Base-by-base conservation (phyloP, 2,888 invertebrate species). In the Tribolium freemani region DNA sequence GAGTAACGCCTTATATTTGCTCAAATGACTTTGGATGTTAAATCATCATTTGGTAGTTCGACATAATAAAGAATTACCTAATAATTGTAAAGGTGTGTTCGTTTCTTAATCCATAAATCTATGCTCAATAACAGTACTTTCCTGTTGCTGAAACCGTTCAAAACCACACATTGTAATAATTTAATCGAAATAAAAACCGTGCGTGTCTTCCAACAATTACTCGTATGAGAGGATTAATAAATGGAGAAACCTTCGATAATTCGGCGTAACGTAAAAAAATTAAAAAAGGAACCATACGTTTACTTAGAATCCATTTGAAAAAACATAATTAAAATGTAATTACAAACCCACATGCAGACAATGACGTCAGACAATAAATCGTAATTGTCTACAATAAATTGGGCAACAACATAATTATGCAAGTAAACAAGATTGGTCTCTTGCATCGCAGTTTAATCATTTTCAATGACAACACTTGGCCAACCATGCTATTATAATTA, bases 81-180 rank as follows among this genome's bases (percentile, higher is more conserved):
- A 54, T 68, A 67, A 72, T 50, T 72, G 61, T 61, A 57, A 48
- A 72, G 68, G 71, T 68, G 72, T 72, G 67, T 72, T 68, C 38
- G 61, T 6, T 31, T 21, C 64, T 58, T 56, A 68, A 61, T 60
- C 68, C 68, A 67, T 68, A 72, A 72, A 72, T 68, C 68, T 72
- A 38, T 8, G n/a, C 21, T 5, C 31, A 53, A 48, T 66, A 71
- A 71, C 71, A 30, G 64, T 63, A 64, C 64, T 71, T 71, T 66
- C 46, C 30, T 48, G 45, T 64, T 53, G 68, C 38, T 50, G 21
- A 63, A 61, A 63, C 63, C 16, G 30, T 61, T 48, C 50, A 64
- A 46, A 56, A 67, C 67, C 56, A 51, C 30, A 46, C 38, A 54
- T 56, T 57, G 51, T 50, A 64, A 51, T 63, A 63, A 63, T 10